A percentile compares a stretch with the other conserved stretches of the same genome.
Conservation (phyloP, 1,140 invertebrate species). For the Ctenoplectra terminalis region DNA sequence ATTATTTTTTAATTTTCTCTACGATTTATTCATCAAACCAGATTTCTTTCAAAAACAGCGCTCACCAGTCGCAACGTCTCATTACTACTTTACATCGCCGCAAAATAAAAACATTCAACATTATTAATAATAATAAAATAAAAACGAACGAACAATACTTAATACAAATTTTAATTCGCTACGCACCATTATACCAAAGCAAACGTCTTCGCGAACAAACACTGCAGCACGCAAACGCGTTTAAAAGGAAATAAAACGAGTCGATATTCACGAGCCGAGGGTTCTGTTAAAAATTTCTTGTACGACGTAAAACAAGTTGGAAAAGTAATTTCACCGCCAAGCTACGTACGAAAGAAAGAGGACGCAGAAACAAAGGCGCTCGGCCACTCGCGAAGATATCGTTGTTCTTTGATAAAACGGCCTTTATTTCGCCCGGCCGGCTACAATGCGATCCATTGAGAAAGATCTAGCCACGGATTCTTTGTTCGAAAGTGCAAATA, state of each 20-base stretch:
- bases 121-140: no score
- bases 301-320: neutral
- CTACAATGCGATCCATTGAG: slow-evolving; percentile 10
- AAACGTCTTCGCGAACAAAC: no score
- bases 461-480: slow-evolving; percentile 1
- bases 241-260: no score
- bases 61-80: neutral
- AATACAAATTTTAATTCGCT: no score
- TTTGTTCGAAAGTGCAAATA: slow-evolving; percentile 4
- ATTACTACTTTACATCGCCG: neutral
- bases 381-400: neutral
- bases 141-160: no score
- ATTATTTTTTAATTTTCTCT: no score
- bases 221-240: no score
- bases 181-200: no score
- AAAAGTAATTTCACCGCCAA: neutral
- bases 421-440: neutral
- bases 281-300: neutral
- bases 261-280: no score
- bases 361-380: neutral
- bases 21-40: no score
- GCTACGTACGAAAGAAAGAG: neutral
- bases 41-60: no score
- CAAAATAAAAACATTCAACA: neutral
- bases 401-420: slow-evolving; percentile 6